Base-by-base conservation (phyloP, 2,888 invertebrate species). In the Baronia brevicornis region DNA sequence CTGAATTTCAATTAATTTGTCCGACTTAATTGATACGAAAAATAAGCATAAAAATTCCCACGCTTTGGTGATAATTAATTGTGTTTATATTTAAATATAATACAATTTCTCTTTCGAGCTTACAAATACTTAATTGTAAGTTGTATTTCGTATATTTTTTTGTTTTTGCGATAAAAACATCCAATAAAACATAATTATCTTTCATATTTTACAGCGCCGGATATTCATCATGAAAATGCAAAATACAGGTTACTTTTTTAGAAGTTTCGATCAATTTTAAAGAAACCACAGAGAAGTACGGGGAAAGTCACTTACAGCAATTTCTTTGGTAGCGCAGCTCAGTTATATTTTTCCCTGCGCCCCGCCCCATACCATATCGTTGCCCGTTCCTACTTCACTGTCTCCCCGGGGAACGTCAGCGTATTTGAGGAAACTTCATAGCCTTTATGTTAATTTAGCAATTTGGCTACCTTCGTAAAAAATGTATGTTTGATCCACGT, bases 211-310 rank as follows among this genome's bases (percentile, higher is more conserved):
- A 47, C 47, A 50, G 43, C 51, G 48, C 46, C 48, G 9, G 49
- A 58, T 63, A 54, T 64, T 60, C 56, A 61, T 68, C 65, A 63
- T 48, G 45, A 43, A 58, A 62, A 61, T 60, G 56, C 64, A 57
- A 61, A 65, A 62, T 54, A 60, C 48, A 40, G 41, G 37, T 44
- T 43, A 52, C 48, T 41, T 54, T 61, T 58, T 55, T 48, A 31
- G 38, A 45, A 42, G 21, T 41, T 51, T 48, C 42, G 38, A 50
- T 58, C 49, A 48, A 49, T 43, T 41, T 38, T 48, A 52, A 43
- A 58, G 40, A 42, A 23, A 34, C 40, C 42, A 27, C 30, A 36
- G 34, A 35, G 41, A 36, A 41, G 31, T 41, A 45, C 43, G 37
- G 36, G 25, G 14, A 36, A 45, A 45, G 43, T 47, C 46, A 43